Conservation (phyloP, 1,140 invertebrate species). For the Drosophila auraria region DNA sequence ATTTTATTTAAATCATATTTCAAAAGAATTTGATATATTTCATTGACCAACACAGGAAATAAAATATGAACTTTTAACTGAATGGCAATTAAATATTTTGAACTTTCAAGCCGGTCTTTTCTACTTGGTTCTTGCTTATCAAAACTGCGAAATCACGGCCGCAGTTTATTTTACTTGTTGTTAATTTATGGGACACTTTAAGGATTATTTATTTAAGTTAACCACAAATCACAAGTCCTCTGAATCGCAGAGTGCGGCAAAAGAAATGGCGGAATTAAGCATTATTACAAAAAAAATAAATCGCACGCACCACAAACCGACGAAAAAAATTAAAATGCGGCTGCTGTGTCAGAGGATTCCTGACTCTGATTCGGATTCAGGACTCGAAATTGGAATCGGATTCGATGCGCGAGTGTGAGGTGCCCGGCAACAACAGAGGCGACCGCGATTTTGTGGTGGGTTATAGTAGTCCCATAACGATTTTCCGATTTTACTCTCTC, state of each 20-base stretch:
- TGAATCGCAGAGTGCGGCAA: constrained; percentile 3
- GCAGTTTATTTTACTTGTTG: constrained; percentile 7
- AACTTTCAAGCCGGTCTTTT: background rate
- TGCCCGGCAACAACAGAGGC: constrained; percentile 65
- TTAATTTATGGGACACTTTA: constrained; percentile 65
- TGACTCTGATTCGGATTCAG: constrained; percentile 43
- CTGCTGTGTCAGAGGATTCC: constrained; percentile 47
- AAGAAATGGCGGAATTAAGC: constrained; percentile 37
- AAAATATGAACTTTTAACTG: background rate
- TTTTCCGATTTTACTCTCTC: constrained; percentile 71
- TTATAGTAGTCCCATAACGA: constrained; percentile 74
- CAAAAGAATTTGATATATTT: too few relatives aligned
- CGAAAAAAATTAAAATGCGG: constrained; percentile 73
- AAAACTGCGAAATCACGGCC: constrained; percentile 3
- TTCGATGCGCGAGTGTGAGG: constrained; percentile 74
- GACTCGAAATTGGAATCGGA: constrained; percentile 46
- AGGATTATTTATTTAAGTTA: constrained; percentile 81
- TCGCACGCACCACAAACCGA: constrained; percentile 66
- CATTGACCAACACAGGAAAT: background rate
- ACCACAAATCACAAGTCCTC: constrained; percentile 67
- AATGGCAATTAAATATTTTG: background rate
- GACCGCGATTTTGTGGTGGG: constrained; percentile 81
- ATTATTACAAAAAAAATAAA: constrained; percentile 38
- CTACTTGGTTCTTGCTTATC: background rate
- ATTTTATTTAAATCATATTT: constrained; percentile 1